Percentiles rank a stretch among this genome's conserved stretches.
phyloP scores from a whole-genome alignment of 2,888 invertebrate species.

The Andrena flavipes region DNA sequence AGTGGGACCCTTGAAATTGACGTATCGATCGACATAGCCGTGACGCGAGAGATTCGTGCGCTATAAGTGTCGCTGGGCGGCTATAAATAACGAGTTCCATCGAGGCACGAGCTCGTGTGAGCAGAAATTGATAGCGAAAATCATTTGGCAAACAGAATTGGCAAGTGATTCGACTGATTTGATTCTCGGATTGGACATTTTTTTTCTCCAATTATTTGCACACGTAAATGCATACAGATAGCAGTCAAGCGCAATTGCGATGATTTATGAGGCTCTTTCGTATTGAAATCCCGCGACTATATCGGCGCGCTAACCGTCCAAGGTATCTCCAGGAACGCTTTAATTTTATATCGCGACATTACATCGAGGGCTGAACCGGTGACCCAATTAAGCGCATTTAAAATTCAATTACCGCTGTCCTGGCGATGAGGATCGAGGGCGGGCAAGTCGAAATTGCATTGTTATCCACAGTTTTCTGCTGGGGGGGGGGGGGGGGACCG shows the following conservation, averaged over 20 bases:
- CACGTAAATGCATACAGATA: too few relatives aligned
- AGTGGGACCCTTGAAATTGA: conserved; percentile 48
- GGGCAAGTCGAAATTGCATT: conserved; percentile 48
- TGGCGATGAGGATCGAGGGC: neutral
- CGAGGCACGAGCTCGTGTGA: neutral
- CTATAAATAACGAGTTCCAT: neutral
- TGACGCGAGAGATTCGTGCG: neutral
- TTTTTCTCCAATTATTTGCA: too few relatives aligned
- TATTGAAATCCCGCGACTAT: conserved; percentile 6
- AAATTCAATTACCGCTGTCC: conserved; percentile 79
- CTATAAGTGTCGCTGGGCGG: neutral
- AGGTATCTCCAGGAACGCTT: conserved; percentile 52
- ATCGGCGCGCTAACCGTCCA: neutral
- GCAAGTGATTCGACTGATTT: too few relatives aligned
- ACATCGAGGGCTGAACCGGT: conserved; percentile 67
- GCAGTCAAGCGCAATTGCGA: neutral
- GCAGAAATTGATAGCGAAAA: neutral
- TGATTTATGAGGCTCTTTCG: neutral
- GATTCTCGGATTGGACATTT: too few relatives aligned
- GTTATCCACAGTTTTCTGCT: conserved; percentile 34
- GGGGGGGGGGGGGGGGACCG: conserved; percentile 12
- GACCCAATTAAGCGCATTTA: conserved; percentile 81
- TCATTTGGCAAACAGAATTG: neutral
- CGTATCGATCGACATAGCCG: conserved; percentile 32
- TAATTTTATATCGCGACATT: conserved; percentile 68